Percentiles rank a stretch among this genome's conserved stretches.
phyloP scores from a whole-genome alignment of 2,797 vertebrate species.

The Gymnothorax reevesii region DNA sequence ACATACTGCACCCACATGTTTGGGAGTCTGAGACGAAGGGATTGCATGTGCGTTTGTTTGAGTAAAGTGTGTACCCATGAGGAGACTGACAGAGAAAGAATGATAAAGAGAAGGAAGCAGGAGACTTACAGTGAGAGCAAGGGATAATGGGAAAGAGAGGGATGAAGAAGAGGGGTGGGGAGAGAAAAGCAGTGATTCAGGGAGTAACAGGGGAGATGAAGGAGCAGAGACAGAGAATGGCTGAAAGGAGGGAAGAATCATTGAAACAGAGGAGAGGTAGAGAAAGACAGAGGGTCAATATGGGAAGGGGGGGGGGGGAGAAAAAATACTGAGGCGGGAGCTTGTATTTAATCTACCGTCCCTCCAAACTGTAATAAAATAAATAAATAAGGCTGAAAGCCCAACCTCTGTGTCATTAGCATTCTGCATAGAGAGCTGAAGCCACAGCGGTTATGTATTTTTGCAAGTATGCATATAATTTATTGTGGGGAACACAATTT shows the following conservation, averaged over 20 bases:
- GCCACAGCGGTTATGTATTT: constrained; percentile 95
- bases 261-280: not conserved
- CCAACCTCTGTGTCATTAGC: constrained; percentile 82
- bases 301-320: not conserved
- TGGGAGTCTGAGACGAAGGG: too few relatives aligned
- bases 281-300: not conserved
- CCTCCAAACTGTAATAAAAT: constrained; percentile 53
- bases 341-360: not conserved
- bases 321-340: too few relatives aligned
- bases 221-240: not conserved
- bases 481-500: constrained; percentile 99
- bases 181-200: not conserved
- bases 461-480: constrained; percentile 99
- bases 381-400: constrained; percentile 68
- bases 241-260: too few relatives aligned
- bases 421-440: constrained; percentile 86
- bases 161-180: too few relatives aligned
- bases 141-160: not conserved
- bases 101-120: too few relatives aligned
- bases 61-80: not conserved
- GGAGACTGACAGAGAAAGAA: not conserved
- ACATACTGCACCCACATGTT: too few relatives aligned
- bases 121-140: too few relatives aligned
- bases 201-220: not conserved
- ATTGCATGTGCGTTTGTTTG: too few relatives aligned